Conservation (phyloP, 2,888 invertebrate species). For the Bhutanitis thaidina region DNA sequence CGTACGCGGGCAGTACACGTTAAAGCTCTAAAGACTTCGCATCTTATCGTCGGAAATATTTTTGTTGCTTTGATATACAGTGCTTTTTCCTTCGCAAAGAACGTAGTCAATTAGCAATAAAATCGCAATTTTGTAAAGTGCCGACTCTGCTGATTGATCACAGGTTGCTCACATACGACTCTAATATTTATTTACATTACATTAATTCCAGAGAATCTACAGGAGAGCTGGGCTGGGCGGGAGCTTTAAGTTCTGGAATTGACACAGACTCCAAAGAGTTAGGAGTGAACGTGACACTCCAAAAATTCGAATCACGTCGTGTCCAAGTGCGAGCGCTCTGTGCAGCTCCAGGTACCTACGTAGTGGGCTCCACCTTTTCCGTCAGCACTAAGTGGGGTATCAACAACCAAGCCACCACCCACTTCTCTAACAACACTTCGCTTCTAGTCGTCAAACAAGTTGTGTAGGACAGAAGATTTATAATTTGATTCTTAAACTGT, state of each 20-base stretch:
- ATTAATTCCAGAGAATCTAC: constrained; percentile 48
- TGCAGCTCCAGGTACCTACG: constrained; percentile 83
- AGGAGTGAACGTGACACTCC: constrained; percentile 63
- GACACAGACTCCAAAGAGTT: constrained; percentile 55
- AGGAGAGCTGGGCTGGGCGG: constrained; percentile 66
- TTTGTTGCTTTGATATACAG: no score
- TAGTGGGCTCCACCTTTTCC: constrained; percentile 82
- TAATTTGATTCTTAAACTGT: no score
- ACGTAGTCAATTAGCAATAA: no score
- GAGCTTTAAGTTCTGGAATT: constrained; percentile 59
- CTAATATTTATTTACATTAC: no score
- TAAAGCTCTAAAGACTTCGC: no score
- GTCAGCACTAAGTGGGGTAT: constrained; percentile 37
- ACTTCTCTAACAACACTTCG: constrained; percentile 53
- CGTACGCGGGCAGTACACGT: no score
- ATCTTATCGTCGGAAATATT: no score
- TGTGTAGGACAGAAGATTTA: constrained; percentile 21
- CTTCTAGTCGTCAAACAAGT: constrained; percentile 57
- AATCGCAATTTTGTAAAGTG: no score
- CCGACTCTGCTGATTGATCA: no score
- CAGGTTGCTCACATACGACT: no score
- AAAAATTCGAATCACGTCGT: constrained; percentile 71
- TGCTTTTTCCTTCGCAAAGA: no score
- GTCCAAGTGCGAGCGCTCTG: constrained; percentile 81
- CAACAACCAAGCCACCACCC: constrained; percentile 36